These are phyloP conservation scores for Drosophila ficusphila DNA, from an alignment of 1,140 invertebrate species.

Conservation along the genomic window DNA sequence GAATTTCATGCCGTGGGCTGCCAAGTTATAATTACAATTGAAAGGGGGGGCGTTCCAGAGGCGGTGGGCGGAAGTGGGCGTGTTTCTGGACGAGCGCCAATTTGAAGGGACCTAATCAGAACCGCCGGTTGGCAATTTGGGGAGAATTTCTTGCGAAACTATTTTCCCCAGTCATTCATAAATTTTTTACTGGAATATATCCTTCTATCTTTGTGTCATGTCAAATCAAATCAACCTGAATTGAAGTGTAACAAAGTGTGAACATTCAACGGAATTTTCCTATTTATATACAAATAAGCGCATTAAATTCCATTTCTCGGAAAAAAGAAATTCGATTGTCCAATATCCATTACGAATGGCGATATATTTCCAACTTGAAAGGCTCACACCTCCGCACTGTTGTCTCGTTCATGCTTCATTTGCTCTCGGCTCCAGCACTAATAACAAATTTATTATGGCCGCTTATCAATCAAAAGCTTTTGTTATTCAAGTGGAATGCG, in stretches of 20 bases:
- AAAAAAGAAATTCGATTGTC: constrained; percentile 41
- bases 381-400: neutral
- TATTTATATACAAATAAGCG: constrained; percentile 54
- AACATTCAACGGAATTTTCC: constrained; percentile 31
- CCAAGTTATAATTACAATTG: constrained; percentile 60
- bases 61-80: neutral
- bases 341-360: constrained; percentile 48
- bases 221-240: constrained; percentile 48
- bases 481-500: constrained; percentile 60
- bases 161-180: constrained; percentile 14
- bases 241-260: constrained; percentile 9
- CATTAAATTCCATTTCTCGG: constrained; percentile 17
- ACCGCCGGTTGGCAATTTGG: constrained; percentile 9
- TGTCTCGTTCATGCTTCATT: constrained; percentile 63
- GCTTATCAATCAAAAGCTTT: constrained; percentile 69
- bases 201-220: neutral
- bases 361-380: constrained; percentile 26
- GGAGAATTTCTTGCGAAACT: constrained; percentile 29
- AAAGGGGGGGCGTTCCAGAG: constrained; percentile 7
- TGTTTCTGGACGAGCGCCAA: constrained; percentile 37
- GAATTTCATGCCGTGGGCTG: constrained; percentile 46
- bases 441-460: constrained; percentile 73
- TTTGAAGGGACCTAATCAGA: constrained; percentile 44
- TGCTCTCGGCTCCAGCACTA: constrained; percentile 42
- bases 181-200: neutral